Conservation (phyloP, 1,140 invertebrate genomes). For the Lerema accius region DNA sequence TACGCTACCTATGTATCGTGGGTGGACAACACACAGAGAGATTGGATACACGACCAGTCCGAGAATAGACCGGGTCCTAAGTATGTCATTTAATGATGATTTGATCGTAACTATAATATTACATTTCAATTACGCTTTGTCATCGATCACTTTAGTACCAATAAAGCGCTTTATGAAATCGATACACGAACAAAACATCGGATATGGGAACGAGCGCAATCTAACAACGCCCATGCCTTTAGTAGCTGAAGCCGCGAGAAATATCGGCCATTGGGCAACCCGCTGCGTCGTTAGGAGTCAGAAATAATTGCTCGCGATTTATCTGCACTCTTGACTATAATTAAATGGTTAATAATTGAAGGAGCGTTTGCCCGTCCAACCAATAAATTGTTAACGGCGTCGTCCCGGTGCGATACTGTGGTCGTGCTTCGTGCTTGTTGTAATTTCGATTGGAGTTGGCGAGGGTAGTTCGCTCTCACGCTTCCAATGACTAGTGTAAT, state of each 20-base stretch:
- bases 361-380: slow-evolving; percentile 44
- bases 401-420: slow-evolving; percentile 55
- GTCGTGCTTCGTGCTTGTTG: slow-evolving; percentile 70
- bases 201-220: slow-evolving; percentile 6
- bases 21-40: too few species aligned
- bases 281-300: slow-evolving; percentile 56
- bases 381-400: slow-evolving; percentile 67
- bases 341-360: slow-evolving; percentile 73
- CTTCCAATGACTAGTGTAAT: slow-evolving; percentile 65
- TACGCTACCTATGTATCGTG: too few species aligned
- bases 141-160: background rate
- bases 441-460: slow-evolving; percentile 67
- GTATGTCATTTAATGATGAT: too few species aligned
- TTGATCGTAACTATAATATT: too few species aligned
- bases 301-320: slow-evolving; percentile 70
- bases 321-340: slow-evolving; percentile 63
- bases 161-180: slow-evolving; percentile 8
- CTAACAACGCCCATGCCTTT: slow-evolving; percentile 35
- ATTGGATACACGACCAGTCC: too few species aligned
- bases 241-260: slow-evolving; percentile 58
- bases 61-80: too few species aligned
- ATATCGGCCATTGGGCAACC: slow-evolving; percentile 63
- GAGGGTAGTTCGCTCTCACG: slow-evolving; percentile 75
- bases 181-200: slow-evolving; percentile 4
- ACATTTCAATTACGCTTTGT: background rate